Evolutionary conservation across 2,797 vertebrate genomes (phyloP), one percentile per base, ranked within the genome.

Genomic region (Notolepis coatsorum): DNA sequence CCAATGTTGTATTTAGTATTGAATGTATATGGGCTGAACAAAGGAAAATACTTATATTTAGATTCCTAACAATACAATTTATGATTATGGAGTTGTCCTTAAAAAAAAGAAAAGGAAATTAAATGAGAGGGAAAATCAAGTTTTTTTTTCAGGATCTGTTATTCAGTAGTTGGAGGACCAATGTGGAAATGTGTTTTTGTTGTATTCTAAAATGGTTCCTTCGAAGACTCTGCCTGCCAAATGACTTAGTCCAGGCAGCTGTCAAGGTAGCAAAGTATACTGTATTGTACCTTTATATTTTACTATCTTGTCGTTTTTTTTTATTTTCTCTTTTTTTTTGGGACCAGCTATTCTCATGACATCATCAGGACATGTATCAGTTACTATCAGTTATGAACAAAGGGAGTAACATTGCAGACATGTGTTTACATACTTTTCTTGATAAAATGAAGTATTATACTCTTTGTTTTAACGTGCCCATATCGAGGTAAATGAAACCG

Each of bases 1-100:
- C 82, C 84, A 91, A 91, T 93, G 93, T 93, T 93, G 90, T 92
- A 91, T 91, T 92, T 91, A 93, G 71, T 89, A 84, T 91, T 91
- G 91, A 91, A 94, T 94, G 88, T 86, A 89, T 84, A 83, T 80
- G 75, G 88, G 77, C 75, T 54, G 46, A 86, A 81, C 70, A 85
- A 82, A 85, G 77, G 67, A 81, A 76, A 81, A n/a, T 62, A 83
- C 72, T 68, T 61, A 55, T 48, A 59, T 82, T 73, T 77, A 84
- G 73, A 85, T 83, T 86, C 75, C 66, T 81, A 80, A 80, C 75
- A 79, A 84, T 79, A 85, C 64, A 77, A 71, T 75, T 81, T 82
- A 67, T 55, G 62, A 85, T 82, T 71, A 82, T 81, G 81, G 68
- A 72, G 77, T 71, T n/a, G 79, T 69, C 62, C 49, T 77, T 68